phyloP scores from a whole-genome alignment of 2,888 invertebrate species.

The Malacosoma neustria region DNA sequence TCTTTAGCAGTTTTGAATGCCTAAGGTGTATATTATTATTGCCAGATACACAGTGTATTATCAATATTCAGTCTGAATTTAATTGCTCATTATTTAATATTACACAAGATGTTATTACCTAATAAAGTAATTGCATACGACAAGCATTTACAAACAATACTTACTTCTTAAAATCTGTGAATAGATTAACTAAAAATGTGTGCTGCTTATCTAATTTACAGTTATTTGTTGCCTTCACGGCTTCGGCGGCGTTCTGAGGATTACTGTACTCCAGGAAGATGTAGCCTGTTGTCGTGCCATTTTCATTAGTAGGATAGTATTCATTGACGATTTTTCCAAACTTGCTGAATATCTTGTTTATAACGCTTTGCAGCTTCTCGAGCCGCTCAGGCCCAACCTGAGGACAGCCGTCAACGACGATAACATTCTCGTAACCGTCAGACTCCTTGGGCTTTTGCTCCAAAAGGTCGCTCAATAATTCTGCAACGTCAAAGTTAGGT shows the following conservation, averaged over 20 bases:
- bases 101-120: neutral
- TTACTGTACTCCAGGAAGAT: conserved; percentile 94
- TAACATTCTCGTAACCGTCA: conserved; percentile 96
- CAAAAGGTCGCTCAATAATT: conserved; percentile 92
- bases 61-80: neutral
- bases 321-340: conserved; percentile 90
- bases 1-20: no score
- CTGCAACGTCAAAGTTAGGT: conserved; percentile 80
- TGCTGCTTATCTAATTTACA: conserved; percentile 97
- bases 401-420: conserved; percentile 97
- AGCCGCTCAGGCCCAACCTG: conserved; percentile 93
- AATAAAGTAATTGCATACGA: neutral
- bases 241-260: conserved; percentile 88
- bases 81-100: neutral
- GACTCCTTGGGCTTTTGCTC: conserved; percentile 93
- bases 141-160: conserved; percentile 28
- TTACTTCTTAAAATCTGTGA: conserved; percentile 96
- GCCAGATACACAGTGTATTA: neutral
- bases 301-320: conserved; percentile 88
- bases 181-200: conserved; percentile 93
- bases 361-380: conserved; percentile 93
- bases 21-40: no score
- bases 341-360: conserved; percentile 92
- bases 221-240: conserved; percentile 91
- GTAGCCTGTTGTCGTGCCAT: conserved; percentile 92